Evolutionary conservation across 2,888 invertebrate genomes (phyloP), one percentile per base, ranked within the genome.

Genomic region (Chymomyza amoena): DNA sequence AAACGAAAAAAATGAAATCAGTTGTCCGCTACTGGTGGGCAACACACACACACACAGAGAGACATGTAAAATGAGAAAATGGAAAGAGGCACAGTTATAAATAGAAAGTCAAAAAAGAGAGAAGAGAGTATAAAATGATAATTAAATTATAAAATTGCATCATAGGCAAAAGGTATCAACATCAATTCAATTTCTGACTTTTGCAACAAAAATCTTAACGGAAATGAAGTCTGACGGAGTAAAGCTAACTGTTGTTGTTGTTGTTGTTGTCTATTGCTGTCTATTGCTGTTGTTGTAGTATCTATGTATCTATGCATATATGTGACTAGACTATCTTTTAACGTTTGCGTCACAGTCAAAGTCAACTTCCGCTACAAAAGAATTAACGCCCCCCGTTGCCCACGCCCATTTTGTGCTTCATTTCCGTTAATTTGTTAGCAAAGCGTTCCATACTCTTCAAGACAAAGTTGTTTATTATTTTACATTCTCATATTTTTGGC

Each of bases 381-480:
- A 25, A 25, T 25, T 4, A 25, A 25, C 68, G 61, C 54, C 52
- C 50, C 61, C 18, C 50, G 54, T 64, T 54, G 70, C 68, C 69
- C 72, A 72, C 69, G 74, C 78, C 80, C 77, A 77, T 77, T 76
- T 75, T 75, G 75, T 72, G 72, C 78, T 87, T 90, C 90, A 90
- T 90, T 90, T 90, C 90, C 90, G 89, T 90, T 90, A 90, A 90
- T 85, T 90, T 90, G 90, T 90, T 90, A 82, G 78, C 90, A 88
- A 80, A 81, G 90, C 90, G 90, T 84, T 90, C 90, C 80, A 90
- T 90, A 90, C 90, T 90, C 90, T 90, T 90, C 90, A 90, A 90
- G 90, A 90, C 90, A 90, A 90, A 90, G 90, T 86, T 89, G 88
- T 87, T 84, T 81, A 79, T 81, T 84, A 87, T 88, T 80, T 85